These are phyloP conservation scores for Oppia nitens DNA, from an alignment of 1,140 invertebrate species.

Conservation along the genomic window DNA sequence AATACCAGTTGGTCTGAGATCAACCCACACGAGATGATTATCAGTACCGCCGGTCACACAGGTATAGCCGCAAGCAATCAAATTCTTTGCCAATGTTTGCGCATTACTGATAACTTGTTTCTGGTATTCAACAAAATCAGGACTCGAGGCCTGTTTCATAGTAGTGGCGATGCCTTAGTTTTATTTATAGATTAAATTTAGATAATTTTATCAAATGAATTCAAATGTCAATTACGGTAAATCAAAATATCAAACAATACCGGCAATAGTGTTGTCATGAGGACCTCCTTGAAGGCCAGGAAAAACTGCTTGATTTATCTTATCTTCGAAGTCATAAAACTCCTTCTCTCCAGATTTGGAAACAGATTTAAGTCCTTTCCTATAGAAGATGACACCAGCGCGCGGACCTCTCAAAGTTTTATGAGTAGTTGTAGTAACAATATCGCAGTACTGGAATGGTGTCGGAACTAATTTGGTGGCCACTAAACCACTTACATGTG, in stretches of 20 bases:
- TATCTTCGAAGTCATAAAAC: slow-evolving; percentile 44
- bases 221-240: slow-evolving; percentile 15
- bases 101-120: slow-evolving; percentile 38
- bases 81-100: slow-evolving; percentile 29
- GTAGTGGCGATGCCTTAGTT: slow-evolving; percentile 37
- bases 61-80: slow-evolving; percentile 29
- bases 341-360: slow-evolving; percentile 37
- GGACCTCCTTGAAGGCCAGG: slow-evolving; percentile 53
- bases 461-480: slow-evolving; percentile 40
- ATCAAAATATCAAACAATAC: slow-evolving; percentile 21
- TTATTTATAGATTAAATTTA: no score
- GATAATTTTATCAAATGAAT: no score
- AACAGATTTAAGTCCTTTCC: slow-evolving; percentile 33
- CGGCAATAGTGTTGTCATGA: slow-evolving; percentile 49
- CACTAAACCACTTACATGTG: slow-evolving; percentile 46
- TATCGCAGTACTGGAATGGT: slow-evolving; percentile 45
- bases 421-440: slow-evolving; percentile 47
- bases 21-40: slow-evolving; percentile 48
- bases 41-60: slow-evolving; percentile 36
- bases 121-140: slow-evolving; percentile 39
- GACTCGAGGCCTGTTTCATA: slow-evolving; percentile 35
- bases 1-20: slow-evolving; percentile 49
- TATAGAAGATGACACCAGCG: slow-evolving; percentile 40
- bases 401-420: slow-evolving; percentile 42
- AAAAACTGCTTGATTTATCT: slow-evolving; percentile 48